These are phyloP conservation scores for Ianthella basta DNA, from an alignment of 37 sponge, comb jelly and placozoan genomes.

Conservation along the genomic window DNA sequence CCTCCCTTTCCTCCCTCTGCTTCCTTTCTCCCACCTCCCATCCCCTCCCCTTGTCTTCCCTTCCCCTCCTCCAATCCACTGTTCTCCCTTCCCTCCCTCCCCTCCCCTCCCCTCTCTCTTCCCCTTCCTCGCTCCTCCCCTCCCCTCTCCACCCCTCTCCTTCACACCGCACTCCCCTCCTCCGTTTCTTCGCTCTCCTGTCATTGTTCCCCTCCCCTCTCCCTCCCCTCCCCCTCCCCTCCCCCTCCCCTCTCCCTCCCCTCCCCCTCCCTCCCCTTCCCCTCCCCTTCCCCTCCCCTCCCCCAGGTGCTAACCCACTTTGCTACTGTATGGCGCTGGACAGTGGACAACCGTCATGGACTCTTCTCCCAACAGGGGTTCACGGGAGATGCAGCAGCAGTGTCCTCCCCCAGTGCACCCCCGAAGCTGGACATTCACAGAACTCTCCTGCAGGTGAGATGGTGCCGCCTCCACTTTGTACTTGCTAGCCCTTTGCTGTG, in stretches of 20 bases:
- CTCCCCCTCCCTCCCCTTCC: background rate
- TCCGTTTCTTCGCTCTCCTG: background rate
- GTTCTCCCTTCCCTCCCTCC: background rate
- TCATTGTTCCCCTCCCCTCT: background rate
- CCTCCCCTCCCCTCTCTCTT: background rate
- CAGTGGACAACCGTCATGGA: constrained; percentile 6
- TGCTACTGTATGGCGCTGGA: constrained; percentile 13
- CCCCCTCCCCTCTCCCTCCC: background rate
- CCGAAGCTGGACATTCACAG: background rate
- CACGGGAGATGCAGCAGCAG: background rate
- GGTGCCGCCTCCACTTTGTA: too few species aligned
- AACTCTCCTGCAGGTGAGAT: background rate
- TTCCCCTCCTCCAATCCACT: background rate
- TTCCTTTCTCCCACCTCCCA: background rate
- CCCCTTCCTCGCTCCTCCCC: background rate
- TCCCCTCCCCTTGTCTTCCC: background rate
- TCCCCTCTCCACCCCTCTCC: background rate
- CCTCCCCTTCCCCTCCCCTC: background rate
- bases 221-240: background rate
- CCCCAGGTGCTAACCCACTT: background rate
- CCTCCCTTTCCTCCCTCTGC: background rate
- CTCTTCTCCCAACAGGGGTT: background rate
- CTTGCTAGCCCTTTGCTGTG: too few species aligned
- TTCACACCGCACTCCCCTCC: background rate
- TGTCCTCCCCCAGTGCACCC: background rate